Conservation (phyloP, 2,797 vertebrate species). For the Siniperca undulata region DNA sequence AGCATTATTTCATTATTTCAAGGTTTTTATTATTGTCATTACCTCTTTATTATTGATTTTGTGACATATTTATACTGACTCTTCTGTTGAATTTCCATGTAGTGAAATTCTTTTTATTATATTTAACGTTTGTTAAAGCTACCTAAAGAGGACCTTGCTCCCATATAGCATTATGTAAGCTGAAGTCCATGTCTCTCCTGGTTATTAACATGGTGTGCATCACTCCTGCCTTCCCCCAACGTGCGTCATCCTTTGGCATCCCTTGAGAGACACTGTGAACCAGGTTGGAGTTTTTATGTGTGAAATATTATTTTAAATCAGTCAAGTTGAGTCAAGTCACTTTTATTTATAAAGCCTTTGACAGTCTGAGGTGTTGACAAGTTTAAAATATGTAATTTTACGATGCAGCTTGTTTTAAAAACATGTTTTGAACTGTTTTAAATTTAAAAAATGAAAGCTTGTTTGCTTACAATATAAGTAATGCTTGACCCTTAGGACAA, state of each 20-base stretch:
- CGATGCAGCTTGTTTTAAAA: not conserved
- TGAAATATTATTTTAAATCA: constrained; percentile 78
- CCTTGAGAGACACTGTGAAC: constrained; percentile 54
- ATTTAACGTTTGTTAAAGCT: not conserved
- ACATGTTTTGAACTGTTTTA: not conserved
- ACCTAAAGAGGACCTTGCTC: not conserved
- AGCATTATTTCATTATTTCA: constrained; percentile 7
- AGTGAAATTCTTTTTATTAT: not conserved
- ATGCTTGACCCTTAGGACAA: too few relatives aligned
- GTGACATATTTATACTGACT: constrained; percentile 12
- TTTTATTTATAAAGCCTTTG: constrained; percentile 6
- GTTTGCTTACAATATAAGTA: not conserved
- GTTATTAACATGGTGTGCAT: constrained; percentile 31
- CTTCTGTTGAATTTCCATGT: not conserved
- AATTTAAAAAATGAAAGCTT: not conserved
- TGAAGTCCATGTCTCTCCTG: constrained; percentile 6
- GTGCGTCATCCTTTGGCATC: not conserved
- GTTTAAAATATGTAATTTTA: not conserved
- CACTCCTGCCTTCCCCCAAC: not conserved
- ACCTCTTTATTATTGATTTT: not conserved
- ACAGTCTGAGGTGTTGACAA: not conserved
- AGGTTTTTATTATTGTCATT: not conserved
- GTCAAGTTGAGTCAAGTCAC: not conserved
- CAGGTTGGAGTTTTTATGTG: constrained; percentile 67
- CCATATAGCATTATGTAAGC: not conserved